These are phyloP conservation scores for Anas platyrhynchos DNA, from an alignment of 2,113 vertebrate species.

Conservation along the genomic window DNA sequence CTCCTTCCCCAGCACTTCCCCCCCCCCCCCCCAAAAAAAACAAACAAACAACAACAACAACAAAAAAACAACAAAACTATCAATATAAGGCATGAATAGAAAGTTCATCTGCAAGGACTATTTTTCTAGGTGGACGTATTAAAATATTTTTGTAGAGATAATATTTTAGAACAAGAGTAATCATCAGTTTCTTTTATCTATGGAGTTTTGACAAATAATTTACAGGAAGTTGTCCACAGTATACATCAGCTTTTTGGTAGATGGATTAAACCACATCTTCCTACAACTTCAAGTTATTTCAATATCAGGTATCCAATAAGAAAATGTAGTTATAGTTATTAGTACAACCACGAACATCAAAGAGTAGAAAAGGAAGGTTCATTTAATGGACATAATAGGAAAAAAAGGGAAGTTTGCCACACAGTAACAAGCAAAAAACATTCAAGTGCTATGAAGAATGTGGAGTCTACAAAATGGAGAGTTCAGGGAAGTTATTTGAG, in stretches of 20 bases:
- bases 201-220: not conserved
- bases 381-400: not conserved
- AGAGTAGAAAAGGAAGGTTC: not conserved
- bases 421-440: not conserved
- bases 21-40: too few relatives aligned
- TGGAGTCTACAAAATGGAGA: not conserved
- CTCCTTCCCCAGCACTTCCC: too few relatives aligned
- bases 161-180: not conserved
- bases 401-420: not conserved
- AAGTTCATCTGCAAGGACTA: not conserved
- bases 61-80: not conserved
- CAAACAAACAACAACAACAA: accelerated
- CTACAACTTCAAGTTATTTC: not conserved
- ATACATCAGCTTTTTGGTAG: not conserved
- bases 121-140: not conserved
- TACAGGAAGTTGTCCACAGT: not conserved
- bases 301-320: not conserved
- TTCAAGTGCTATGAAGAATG: not conserved
- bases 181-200: not conserved
- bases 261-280: not conserved
- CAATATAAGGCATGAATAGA: not conserved
- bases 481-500: not conserved
- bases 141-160: not conserved
- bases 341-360: not conserved
- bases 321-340: not conserved